Percentiles rank a stretch among this genome's conserved stretches.
Evolutionary conservation across 2,888 invertebrate genomes (phyloP).

Genomic region (Hypselothyrea guttata): DNA sequence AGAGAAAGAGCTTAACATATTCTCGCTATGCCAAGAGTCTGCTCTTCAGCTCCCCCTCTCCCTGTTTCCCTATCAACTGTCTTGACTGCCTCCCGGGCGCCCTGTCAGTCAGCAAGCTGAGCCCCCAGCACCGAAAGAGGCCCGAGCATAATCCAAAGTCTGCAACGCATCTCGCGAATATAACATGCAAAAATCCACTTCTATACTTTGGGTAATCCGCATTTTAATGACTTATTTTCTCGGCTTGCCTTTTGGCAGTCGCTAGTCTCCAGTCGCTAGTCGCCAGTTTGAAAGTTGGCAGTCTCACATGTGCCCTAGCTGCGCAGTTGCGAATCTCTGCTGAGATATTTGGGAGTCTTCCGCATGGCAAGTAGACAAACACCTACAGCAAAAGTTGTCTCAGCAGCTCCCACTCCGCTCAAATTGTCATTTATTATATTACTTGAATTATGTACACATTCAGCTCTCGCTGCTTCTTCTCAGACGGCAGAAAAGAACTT

Average conservation of each 20-base stretch:
- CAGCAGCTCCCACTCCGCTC: slow-evolving; percentile 38
- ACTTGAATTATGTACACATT: slow-evolving; percentile 39
- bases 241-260: slow-evolving; percentile 63
- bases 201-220: slow-evolving; percentile 74
- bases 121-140: slow-evolving; percentile 26
- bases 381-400: slow-evolving; percentile 26
- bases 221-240: slow-evolving; percentile 77
- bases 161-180: slow-evolving; percentile 57
- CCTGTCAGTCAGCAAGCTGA: slow-evolving; percentile 60
- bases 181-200: slow-evolving; percentile 73
- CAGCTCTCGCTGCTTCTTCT: slow-evolving; percentile 1
- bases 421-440: slow-evolving; percentile 71
- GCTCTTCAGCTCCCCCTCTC: too few relatives aligned
- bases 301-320: slow-evolving; percentile 34
- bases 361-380: slow-evolving; percentile 33
- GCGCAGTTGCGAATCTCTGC: not conserved
- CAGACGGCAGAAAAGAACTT: too few relatives aligned
- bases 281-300: slow-evolving; percentile 2
- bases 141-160: slow-evolving; percentile 50
- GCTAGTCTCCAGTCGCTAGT: slow-evolving; percentile 28
- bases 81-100: slow-evolving; percentile 32
- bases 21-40: slow-evolving; percentile 17
- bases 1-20: slow-evolving; percentile 59
- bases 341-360: slow-evolving; percentile 3
- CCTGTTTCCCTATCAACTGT: slow-evolving; percentile 4